Evolutionary conservation across 2,797 vertebrate species (phyloP).

Genomic region (Anguilla marmorata): DNA sequence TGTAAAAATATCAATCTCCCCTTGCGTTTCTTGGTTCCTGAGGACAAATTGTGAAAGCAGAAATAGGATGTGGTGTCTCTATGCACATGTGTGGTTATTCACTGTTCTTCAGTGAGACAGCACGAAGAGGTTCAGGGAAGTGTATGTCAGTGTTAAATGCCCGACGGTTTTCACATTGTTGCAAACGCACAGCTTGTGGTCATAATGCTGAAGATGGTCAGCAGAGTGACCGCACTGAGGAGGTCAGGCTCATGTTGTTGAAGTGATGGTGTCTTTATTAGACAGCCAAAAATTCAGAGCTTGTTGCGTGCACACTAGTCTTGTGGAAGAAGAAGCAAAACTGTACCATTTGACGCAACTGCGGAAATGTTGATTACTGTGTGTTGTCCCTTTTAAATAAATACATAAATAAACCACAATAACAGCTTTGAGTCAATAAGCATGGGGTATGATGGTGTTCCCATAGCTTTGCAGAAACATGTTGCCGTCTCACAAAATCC

Average conservation of each 20-base stretch:
- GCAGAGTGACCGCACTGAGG: background rate
- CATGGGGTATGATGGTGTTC: background rate
- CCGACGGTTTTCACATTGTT: background rate
- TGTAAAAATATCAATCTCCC: conserved; percentile 26
- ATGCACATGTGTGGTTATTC: background rate
- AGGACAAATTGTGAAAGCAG: conserved; percentile 39
- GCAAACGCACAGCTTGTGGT: background rate
- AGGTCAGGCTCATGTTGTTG: background rate
- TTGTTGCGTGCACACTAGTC: background rate
- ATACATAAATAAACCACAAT: background rate
- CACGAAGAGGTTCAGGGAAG: background rate
- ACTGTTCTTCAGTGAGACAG: background rate
- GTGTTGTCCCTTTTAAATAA: no score
- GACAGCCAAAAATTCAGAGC: background rate
- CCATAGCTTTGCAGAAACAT: background rate
- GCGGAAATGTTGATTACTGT: no score
- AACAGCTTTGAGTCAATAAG: background rate
- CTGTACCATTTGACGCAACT: no score
- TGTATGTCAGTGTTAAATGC: background rate
- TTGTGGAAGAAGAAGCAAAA: background rate
- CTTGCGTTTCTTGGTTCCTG: background rate
- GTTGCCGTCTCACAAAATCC: background rate
- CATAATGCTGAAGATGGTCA: background rate
- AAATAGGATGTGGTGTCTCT: conserved; percentile 32
- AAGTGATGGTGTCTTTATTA: background rate